Evolutionary conservation across 2,797 vertebrate genomes (phyloP).

Genomic region (Apogon talboti): DNA sequence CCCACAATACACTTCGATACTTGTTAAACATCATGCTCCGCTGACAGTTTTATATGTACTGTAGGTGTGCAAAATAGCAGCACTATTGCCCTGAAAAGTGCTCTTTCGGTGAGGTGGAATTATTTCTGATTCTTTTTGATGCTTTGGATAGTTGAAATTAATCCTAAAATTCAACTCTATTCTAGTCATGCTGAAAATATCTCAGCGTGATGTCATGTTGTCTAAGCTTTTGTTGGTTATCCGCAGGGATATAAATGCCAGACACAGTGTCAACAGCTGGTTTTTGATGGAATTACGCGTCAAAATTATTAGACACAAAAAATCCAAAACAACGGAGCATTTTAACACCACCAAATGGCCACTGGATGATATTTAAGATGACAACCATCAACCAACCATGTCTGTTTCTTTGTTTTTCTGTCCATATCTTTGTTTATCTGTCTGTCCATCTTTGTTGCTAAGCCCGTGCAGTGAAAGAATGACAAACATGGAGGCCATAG

Average conservation of each 20-base stretch:
- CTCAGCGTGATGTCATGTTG: constrained; percentile 64
- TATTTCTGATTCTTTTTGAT: constrained; percentile 13
- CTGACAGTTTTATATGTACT: too few relatives aligned
- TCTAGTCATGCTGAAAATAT: constrained; percentile 44
- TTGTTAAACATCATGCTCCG: too few relatives aligned
- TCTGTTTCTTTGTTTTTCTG: constrained; percentile 22
- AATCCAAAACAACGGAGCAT: background rate
- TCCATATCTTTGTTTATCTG: constrained; percentile 30
- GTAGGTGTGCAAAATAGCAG: too few relatives aligned
- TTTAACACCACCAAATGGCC: background rate
- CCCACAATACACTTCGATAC: constrained; percentile 22
- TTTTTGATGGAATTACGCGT: constrained; percentile 28
- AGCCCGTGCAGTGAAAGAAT: constrained; percentile 68
- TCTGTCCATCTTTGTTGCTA: constrained; percentile 50
- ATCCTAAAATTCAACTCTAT: constrained; percentile 30
- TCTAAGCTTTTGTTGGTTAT: constrained; percentile 43
- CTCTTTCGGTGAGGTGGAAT: too few relatives aligned
- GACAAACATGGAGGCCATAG: constrained; percentile 71
- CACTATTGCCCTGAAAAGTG: too few relatives aligned
- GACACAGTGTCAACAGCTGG: constrained; percentile 46
- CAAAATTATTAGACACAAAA: constrained; percentile 15
- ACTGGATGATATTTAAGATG: background rate
- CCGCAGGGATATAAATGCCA: constrained; percentile 48
- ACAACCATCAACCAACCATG: background rate
- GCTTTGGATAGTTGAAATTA: constrained; percentile 9